Evolutionary conservation across 2,888 invertebrate genomes (phyloP), one percentile per base, ranked within the genome.

Genomic region (Tipula helvola): DNA sequence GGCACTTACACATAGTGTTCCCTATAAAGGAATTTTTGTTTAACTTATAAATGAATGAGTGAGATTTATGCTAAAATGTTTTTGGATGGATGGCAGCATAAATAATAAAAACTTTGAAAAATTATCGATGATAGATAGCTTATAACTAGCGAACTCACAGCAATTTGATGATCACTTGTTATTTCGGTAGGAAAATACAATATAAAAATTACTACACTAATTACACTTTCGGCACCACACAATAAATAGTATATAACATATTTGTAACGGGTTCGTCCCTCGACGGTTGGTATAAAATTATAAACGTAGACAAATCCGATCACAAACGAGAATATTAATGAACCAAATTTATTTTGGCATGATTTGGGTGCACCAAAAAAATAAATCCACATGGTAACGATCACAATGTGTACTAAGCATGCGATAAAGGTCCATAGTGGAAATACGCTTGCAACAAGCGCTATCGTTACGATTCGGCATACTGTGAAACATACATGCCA

Each of bases 241-340:
- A 96, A 89, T 8, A 92, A 91, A 88, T 96, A 96, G 90, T 95
- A 96, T 8, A 95, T 90, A 0, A 94, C 88, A 89, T 95, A 96
- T 88, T 95, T 93, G 86, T 93, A 93, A 87, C 96, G 94, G 0
- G 97, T 97, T 85, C 94, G 94, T 1, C 96, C 96, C 90, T 97
- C 97, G 5, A 95, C 94, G 0, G 97, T 94, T 88, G 97, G 94
- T 83, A 98, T 94, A 90, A 96, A 97, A 5, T 96, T 96, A 90
- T 98, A 97, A 83, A 97, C 93, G 90, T 97, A 96, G 0, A 98
- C 96, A 8, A 95, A 93, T 3, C 97, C 97, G 87, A 97, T 94
- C 71, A 97, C 94, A 87, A 94, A 90, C 42, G 95, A 95, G 90
- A 96, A 95, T 39, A 95, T 89, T 89, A 91, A 92, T 89, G 92